Conservation (phyloP, 2,888 invertebrate species). For the Anodontia alba region DNA sequence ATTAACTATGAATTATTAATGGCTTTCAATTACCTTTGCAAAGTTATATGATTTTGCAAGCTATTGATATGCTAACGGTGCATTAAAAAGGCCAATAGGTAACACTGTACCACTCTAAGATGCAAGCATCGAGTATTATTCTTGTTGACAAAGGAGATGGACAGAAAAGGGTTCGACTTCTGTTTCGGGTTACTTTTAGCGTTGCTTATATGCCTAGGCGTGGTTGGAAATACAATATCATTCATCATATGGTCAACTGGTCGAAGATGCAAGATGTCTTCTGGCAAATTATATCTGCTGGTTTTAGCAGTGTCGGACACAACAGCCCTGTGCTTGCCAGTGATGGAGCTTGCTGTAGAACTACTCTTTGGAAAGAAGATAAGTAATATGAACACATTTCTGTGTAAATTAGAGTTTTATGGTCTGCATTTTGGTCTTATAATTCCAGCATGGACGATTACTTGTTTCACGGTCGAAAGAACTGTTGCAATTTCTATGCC, state of each 20-base stretch:
- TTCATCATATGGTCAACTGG: not conserved
- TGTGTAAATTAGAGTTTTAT: not conserved
- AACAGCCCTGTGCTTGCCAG: not conserved
- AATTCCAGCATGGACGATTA: not conserved
- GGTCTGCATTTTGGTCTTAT: not conserved
- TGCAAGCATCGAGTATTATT: too few relatives aligned
- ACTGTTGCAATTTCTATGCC: not conserved
- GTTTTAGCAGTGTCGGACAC: not conserved
- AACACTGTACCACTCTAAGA: too few relatives aligned
- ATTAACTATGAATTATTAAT: too few relatives aligned
- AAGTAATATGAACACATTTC: not conserved
- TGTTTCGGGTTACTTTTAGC: not conserved
- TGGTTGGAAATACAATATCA: not conserved
- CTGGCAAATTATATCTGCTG: not conserved
- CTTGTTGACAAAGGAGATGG: not conserved
- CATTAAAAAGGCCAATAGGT: too few relatives aligned
- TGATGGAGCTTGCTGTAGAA: not conserved
- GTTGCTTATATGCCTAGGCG: not conserved
- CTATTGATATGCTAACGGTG: too few relatives aligned
- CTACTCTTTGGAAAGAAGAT: not conserved
- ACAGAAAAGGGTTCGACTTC: not conserved
- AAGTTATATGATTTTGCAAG: too few relatives aligned
- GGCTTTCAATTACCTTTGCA: too few relatives aligned
- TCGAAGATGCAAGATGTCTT: not conserved
- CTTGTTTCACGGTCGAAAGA: not conserved